Base-by-base conservation (phyloP, 2,797 vertebrate species). In the Prionace glauca region DNA sequence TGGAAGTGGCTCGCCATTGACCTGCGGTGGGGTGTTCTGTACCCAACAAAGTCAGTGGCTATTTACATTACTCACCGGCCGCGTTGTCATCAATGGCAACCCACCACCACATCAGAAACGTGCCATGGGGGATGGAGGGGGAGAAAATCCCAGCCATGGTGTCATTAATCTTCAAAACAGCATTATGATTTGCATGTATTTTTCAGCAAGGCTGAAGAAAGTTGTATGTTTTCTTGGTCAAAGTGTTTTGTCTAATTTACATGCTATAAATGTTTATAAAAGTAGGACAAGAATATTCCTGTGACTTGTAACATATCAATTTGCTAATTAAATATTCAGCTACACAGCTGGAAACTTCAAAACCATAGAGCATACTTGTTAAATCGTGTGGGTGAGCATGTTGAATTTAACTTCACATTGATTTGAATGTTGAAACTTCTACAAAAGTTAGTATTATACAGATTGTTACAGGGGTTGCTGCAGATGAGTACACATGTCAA, bases 91-190 rank as follows among this genome's bases (percentile, higher is more conserved):
- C 62, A 65, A 65, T 14, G 62, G 62, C 62, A 65, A 65, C 14
- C 62, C 62, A 14, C 62, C 62, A 56, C 50, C 50, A 56, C 50
- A 56, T 56, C 50, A 7, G 50, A 56, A 56, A 56, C 5, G 3
- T 56, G 50, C 5, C 50, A 56, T 56, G 62, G 10, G 11, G 62
- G 62, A 65, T 11, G 12, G 10, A 65, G 62, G 8, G 62, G 10
- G 10, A 65, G 62, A 65, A 65, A 65, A 65, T 65, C 62, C 62
- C 62, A 8, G 62, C 62, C 62, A 29, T 56, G 60, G 93, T 77
- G 93, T 22, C 16, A 95, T 95, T 77, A 95, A 22, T 95, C 93
- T 95, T 95, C 72, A 56, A 62, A 65, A 62, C 50, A 2, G 50
- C 50, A 72, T 50, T 95, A 7, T 29, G 26, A 56, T 95, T 74